phyloP scores from a whole-genome alignment of 2,113 vertebrate species.

The Neolamprologus fasciatus region DNA sequence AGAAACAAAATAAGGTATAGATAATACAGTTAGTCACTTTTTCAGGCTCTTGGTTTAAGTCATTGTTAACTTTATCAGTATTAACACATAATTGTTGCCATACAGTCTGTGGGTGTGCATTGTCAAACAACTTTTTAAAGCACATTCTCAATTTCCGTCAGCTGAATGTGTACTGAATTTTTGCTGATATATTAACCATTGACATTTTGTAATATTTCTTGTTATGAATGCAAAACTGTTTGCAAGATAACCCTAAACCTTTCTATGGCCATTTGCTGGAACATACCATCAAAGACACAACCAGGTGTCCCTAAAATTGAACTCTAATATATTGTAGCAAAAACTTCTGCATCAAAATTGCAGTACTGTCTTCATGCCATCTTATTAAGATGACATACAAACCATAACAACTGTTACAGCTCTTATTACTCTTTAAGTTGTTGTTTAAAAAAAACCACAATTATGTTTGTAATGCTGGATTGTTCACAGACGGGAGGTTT shows the following conservation, averaged over 20 bases:
- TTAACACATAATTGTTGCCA: neutral
- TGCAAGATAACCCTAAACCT: neutral
- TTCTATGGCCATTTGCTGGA: neutral
- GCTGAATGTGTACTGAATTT: neutral
- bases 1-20: neutral
- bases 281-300: neutral
- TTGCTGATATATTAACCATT: neutral
- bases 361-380: neutral
- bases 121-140: neutral
- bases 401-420: neutral
- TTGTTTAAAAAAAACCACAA: neutral
- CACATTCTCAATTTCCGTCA: neutral
- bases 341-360: neutral
- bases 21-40: neutral
- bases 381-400: slow-evolving; percentile 6
- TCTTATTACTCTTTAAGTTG: neutral
- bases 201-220: neutral
- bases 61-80: neutral
- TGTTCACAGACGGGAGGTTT: neutral
- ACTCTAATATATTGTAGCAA: neutral
- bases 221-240: neutral
- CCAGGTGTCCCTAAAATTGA: neutral
- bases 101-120: neutral
- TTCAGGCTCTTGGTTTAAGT: neutral
- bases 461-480: neutral